Evolutionary conservation across 2,888 invertebrate genomes (phyloP).

Genomic region (Sphaerophoria rueppellii): DNA sequence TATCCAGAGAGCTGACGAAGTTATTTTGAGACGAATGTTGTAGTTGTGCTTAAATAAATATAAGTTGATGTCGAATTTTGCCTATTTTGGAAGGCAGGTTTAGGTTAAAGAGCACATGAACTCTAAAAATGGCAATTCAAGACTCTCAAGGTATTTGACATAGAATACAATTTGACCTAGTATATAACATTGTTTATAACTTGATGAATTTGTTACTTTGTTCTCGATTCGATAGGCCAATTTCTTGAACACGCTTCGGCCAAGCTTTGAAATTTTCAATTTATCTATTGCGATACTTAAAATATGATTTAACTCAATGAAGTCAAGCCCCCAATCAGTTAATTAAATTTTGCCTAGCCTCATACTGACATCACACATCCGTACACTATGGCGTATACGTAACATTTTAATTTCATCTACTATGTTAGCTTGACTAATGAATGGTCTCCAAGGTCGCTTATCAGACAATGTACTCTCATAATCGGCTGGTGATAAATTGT

Average conservation of each 20-base stretch:
- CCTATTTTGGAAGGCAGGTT: conserved; percentile 4
- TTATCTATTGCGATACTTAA: background rate
- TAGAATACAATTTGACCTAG: background rate
- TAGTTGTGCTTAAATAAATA: background rate
- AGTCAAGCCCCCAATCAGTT: background rate
- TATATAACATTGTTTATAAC: background rate
- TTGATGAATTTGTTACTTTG: no score
- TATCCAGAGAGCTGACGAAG: background rate
- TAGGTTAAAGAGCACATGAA: background rate
- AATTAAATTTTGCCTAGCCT: background rate
- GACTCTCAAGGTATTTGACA: background rate
- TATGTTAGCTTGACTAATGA: background rate
- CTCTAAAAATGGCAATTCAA: conserved; percentile 3
- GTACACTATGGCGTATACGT: conserved; percentile 28
- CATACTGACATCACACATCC: background rate
- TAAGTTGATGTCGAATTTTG: background rate
- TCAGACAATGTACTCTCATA: conserved; percentile 12
- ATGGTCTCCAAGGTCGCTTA: conserved; percentile 1
- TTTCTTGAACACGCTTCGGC: no score
- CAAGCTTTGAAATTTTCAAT: background rate
- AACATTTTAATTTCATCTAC: conserved; percentile 23
- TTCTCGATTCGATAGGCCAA: no score
- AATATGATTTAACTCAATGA: background rate
- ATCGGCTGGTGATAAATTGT: conserved; percentile 26
- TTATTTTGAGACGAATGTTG: background rate